Evolutionary conservation across 37 sponge, comb jelly and placozoan species (phyloP).

Genomic region (Geodia barretti): DNA sequence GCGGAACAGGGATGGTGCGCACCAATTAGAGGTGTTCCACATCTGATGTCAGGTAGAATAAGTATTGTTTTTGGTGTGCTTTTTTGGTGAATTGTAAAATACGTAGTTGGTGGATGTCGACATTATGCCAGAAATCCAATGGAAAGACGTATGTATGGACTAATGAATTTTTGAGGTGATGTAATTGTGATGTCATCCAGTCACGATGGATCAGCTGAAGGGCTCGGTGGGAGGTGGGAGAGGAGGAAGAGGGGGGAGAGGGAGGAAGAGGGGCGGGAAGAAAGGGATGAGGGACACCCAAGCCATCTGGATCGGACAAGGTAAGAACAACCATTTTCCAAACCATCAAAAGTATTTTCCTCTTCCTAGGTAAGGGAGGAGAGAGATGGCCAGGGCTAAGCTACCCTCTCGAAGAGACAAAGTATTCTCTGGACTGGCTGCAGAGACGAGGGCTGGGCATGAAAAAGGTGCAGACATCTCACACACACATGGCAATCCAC

Average conservation of each 20-base stretch:
- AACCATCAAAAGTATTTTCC: too few species aligned
- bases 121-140: constrained; percentile 50
- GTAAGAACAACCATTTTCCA: too few species aligned
- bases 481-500: too few species aligned
- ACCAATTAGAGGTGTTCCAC: too few species aligned
- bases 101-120: too few species aligned
- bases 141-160: constrained; percentile 40
- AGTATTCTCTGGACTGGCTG: constrained; percentile 15
- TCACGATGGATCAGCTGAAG: constrained; percentile 20
- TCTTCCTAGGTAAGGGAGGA: constrained; percentile 41
- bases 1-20: too few species aligned
- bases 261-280: constrained; percentile 15
- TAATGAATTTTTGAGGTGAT: too few species aligned
- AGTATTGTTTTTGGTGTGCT: too few species aligned
- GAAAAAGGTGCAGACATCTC: constrained; percentile 6
- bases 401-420: constrained; percentile 13
- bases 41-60: too few species aligned
- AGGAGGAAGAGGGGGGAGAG: constrained; percentile 26
- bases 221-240: constrained; percentile 12
- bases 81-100: background rate
- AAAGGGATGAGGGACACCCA: background rate
- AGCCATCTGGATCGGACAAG: constrained; percentile 12
- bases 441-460: background rate
- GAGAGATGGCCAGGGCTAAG: constrained; percentile 58
- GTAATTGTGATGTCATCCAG: background rate